Evolutionary conservation across 2,797 vertebrate genomes (phyloP), one percentile per base, ranked within the genome.

Genomic region (Jordanella pulchra): DNA sequence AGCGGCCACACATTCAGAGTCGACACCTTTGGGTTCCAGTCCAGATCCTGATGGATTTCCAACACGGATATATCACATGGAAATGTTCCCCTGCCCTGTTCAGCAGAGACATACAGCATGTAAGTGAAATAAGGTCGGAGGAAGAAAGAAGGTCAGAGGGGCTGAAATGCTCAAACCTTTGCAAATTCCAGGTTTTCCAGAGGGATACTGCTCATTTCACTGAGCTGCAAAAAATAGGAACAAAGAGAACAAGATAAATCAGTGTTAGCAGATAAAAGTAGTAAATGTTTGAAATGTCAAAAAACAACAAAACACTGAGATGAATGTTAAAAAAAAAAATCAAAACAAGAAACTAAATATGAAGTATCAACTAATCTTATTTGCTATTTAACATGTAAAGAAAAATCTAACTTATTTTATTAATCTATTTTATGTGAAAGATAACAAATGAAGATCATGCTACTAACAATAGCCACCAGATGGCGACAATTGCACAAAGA

Each of bases 21-120:
- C 21, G 97, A 97, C 79, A 99, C 98, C 92, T 99, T 99, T 0
- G 98, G 98, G 91, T 99, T 99, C 98, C 98, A 99, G 89, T 99
- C 98, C 89, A 99, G 93, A 88, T 99, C 98, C 75, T 99, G 98
- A 86, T 99, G 97, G 90, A 99, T 99, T 93, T 99, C 98, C 91
- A 99, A 89, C 84, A 99, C 94, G 18, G 98, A 99, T 84, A 99
- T 99, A 89, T 99, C 98, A n/a, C 98, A 99, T 6, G 98, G 98
- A 93, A 99, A 99, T 0, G 98, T 99, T 90, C 98, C 98, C 91
- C 97, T 94, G n/a, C 98, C 98, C 98, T 99, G 91, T 56, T 83
- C 63, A 80, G 27, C 77, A 18, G 66, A 79, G 39, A 84, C 12
- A 63, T 21, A 35, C 6, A 32, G 25, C 1, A 63, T 32, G 54